These are phyloP conservation scores for Pecten maximus DNA, from an alignment of 2,888 invertebrate genomes.

Conservation along the genomic window DNA sequence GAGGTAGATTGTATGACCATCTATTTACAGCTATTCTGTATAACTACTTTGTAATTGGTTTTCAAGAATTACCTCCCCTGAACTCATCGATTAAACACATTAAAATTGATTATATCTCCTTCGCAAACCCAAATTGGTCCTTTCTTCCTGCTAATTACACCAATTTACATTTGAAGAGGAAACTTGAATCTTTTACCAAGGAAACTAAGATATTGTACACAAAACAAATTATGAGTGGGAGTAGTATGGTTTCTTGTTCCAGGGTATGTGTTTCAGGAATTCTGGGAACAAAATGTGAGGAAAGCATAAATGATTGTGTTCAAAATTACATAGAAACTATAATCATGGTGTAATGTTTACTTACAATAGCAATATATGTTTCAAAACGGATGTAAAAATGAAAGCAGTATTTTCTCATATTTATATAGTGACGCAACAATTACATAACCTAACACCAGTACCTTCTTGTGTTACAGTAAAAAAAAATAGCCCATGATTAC, in stretches of 20 bases:
- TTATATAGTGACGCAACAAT: background rate
- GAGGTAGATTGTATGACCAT: no score
- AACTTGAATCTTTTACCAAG: background rate
- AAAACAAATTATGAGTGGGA: constrained; percentile 10
- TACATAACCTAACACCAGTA: background rate
- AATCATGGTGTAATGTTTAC: background rate
- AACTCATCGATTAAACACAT: background rate
- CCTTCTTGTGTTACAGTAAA: background rate
- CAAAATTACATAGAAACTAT: background rate
- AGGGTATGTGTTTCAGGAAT: background rate
- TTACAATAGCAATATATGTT: background rate
- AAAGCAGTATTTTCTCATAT: background rate
- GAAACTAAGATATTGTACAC: background rate
- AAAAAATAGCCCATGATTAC: background rate
- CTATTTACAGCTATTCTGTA: background rate
- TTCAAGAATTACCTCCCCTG: background rate
- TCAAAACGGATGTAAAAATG: background rate
- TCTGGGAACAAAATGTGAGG: background rate
- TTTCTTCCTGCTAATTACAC: background rate
- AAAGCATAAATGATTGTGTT: background rate
- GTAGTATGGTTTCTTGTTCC: background rate
- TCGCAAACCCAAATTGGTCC: background rate
- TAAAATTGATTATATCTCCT: background rate
- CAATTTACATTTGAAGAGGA: background rate
- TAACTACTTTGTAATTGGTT: constrained; percentile 7